Evolutionary conservation across 2,797 vertebrate genomes (phyloP).

Genomic region (Coilia nasus): DNA sequence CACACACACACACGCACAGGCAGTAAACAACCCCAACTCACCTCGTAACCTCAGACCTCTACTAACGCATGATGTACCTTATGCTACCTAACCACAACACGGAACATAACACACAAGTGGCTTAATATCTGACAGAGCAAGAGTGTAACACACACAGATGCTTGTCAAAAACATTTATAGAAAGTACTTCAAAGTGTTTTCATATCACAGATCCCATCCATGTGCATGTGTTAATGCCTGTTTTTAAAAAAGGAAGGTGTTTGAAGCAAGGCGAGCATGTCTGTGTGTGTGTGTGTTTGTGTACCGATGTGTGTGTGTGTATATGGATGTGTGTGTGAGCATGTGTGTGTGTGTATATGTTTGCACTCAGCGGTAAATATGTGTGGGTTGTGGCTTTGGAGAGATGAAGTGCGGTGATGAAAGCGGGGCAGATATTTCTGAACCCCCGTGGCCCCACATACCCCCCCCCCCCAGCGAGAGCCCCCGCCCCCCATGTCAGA

Average conservation of each 20-base stretch:
- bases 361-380: background rate
- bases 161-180: no score
- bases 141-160: background rate
- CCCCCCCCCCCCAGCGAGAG: no score
- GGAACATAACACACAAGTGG: background rate
- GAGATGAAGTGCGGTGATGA: constrained; percentile 14
- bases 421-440: constrained; percentile 10
- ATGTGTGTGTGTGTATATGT: background rate
- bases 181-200: no score
- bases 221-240: background rate
- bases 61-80: background rate
- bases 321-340: background rate
- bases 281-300: background rate
- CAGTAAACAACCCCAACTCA: background rate
- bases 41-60: background rate
- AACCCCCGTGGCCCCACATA: background rate
- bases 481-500: no score
- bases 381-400: background rate
- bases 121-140: background rate
- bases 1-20: background rate
- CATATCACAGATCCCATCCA: no score
- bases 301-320: background rate
- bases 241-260: background rate
- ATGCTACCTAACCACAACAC: background rate
- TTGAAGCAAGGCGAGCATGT: background rate